Base-by-base conservation (phyloP, 2,888 invertebrate species). In the Eurois occulta region DNA sequence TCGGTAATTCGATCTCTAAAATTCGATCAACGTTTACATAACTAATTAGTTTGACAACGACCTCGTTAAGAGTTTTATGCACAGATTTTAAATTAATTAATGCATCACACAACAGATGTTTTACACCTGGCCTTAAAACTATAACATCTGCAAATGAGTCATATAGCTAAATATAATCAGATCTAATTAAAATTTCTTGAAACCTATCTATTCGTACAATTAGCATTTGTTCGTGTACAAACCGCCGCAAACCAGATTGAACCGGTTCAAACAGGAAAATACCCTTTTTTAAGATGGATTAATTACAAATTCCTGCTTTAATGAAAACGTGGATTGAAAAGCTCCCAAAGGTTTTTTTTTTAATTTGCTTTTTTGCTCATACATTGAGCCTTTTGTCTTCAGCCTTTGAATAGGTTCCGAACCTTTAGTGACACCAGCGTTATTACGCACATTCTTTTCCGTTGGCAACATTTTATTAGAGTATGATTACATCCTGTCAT, bases 301-400 rank as follows among this genome's bases (percentile, higher is more conserved):
- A 91, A 91, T 92, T 91, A 90, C 88, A 80, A 86, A 90, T 90
- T 89, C 87, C 85, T 80, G 71, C 74, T 88, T 85, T 84, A 88
- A 90, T 89, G 82, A 86, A 86, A 88, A 78, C 81, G 81, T 78
- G 81, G 83, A 86, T 89, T 87, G 89, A 90, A 91, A 88, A 82
- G 85, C 81, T 72, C 41, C 72, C 81, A 76, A 77, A 77, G 86
- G 85, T 86, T 89, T 88, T 91, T 91, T n/a, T n/a, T 90, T 91
- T 90, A 87, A 91, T 89, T 91, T 89, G 86, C 87, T 84, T 89
- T 89, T 90, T 87, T 79, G 81, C 77, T 79, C 84, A 86, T 87
- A 87, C 87, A 83, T 87, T 78, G 79, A 80, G 83, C 81, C 87
- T 87, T 89, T 91, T 90, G 88, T 90, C 82, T 87, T 83, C 62